Evolutionary conservation across 2,888 invertebrate species (phyloP).

Genomic region (Pammene aurita): DNA sequence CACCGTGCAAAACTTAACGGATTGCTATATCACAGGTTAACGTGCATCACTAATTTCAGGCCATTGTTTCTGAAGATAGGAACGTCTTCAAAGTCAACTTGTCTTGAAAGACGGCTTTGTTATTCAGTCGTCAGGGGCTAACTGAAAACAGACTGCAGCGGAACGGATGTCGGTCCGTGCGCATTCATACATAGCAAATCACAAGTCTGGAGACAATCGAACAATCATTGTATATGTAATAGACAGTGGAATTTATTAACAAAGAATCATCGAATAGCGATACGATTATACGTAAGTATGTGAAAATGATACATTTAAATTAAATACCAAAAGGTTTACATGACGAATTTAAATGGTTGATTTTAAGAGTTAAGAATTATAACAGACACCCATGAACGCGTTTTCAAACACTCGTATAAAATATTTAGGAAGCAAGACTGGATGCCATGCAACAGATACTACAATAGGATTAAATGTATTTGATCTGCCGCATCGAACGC

Average conservation of each 20-base stretch:
- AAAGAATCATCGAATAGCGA: slow-evolving; percentile 47
- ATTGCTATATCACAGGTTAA: slow-evolving; percentile 42
- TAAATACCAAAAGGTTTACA: background rate
- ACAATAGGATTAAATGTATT: slow-evolving; percentile 6
- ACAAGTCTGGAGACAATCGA: slow-evolving; percentile 65
- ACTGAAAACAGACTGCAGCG: slow-evolving; percentile 76
- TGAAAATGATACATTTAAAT: background rate
- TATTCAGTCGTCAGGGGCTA: slow-evolving; percentile 61
- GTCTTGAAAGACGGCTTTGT: slow-evolving; percentile 61
- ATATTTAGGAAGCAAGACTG: too few species aligned
- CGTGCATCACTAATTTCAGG: slow-evolving; percentile 51
- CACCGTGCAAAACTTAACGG: slow-evolving; percentile 16
- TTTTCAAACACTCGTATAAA: too few species aligned
- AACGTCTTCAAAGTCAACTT: slow-evolving; percentile 62
- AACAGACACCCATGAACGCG: too few species aligned
- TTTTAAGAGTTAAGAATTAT: background rate
- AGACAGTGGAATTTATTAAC: slow-evolving; percentile 59
- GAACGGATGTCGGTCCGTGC: slow-evolving; percentile 70
- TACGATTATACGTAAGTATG: slow-evolving; percentile 42
- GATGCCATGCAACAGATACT: too few species aligned
- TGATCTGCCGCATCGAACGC: slow-evolving; percentile 25
- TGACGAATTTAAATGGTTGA: background rate
- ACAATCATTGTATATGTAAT: slow-evolving; percentile 61
- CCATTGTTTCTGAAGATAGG: slow-evolving; percentile 56
- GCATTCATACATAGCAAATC: slow-evolving; percentile 75